A percentile compares a stretch with the other conserved stretches of the same genome.
These are phyloP conservation scores for Diarsia mendica DNA, from an alignment of 2,888 invertebrate genomes.

Conservation along the genomic window DNA sequence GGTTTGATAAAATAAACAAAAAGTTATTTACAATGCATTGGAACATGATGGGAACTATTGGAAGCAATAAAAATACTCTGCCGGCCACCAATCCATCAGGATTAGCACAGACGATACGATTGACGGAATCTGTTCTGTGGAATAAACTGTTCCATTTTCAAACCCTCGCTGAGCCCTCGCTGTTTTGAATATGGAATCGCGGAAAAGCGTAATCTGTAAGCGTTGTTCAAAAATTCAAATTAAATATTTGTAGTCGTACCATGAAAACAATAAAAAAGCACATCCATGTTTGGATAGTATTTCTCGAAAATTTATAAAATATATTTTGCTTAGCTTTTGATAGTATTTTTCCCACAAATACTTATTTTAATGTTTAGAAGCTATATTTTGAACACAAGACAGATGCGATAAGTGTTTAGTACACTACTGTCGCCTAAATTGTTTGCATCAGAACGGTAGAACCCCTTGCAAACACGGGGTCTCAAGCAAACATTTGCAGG, in stretches of 20 bases:
- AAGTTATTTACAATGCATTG: neutral
- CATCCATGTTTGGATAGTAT: neutral
- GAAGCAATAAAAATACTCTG: neutral
- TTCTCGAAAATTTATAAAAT: neutral
- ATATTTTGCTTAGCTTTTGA: neutral
- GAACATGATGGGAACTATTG: neutral
- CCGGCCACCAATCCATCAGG: neutral
- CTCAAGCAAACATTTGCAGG: slow-evolving; percentile 13
- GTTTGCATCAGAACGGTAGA: neutral
- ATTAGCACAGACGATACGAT: neutral
- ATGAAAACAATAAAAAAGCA: neutral
- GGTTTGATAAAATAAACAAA: neutral
- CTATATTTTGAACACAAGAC: neutral
- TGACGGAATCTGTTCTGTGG: neutral
- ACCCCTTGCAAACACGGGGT: slow-evolving; percentile 1
- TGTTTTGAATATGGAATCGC: neutral
- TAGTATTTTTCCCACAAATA: neutral
- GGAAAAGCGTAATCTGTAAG: neutral
- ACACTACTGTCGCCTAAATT: neutral
- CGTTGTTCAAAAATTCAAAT: too few relatives aligned
- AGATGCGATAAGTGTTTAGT: neutral
- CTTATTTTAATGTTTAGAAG: neutral
- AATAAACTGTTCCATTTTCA: neutral
- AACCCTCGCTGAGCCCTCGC: neutral
- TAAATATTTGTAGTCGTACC: too few relatives aligned